A percentile compares a stretch with the other conserved stretches of the same genome.
phyloP scores from a whole-genome alignment of 64 coral and sea anemone species.

The Montipora capricornis region DNA sequence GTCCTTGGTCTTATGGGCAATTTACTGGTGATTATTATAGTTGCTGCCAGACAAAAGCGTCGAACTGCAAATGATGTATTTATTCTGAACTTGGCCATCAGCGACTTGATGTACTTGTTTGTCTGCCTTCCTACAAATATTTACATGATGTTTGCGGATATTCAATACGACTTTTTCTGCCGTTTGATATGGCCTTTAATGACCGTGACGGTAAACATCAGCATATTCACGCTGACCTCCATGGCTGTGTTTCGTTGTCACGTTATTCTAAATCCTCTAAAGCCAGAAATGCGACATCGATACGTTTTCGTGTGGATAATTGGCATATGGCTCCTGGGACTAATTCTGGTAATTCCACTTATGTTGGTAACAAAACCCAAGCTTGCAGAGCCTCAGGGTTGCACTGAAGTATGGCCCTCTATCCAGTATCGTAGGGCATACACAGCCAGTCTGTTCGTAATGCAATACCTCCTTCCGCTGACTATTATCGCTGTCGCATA shows the following conservation, averaged over 20 bases:
- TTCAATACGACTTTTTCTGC: slow-evolving; percentile 63
- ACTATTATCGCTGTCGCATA: slow-evolving; percentile 78
- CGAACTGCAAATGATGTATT: slow-evolving; percentile 82
- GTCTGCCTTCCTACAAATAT: slow-evolving; percentile 76
- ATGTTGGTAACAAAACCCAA: slow-evolving; percentile 57
- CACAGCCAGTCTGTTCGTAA: slow-evolving; percentile 51
- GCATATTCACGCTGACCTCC: slow-evolving; percentile 82
- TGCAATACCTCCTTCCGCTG: slow-evolving; percentile 70
- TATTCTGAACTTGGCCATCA: slow-evolving; percentile 85
- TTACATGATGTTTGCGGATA: slow-evolving; percentile 62
- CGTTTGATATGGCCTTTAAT: slow-evolving; percentile 85
- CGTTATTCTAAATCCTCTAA: slow-evolving; percentile 85
- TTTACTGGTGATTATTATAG: slow-evolving; percentile 69
- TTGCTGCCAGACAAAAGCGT: slow-evolving; percentile 55
- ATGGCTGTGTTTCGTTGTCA: slow-evolving; percentile 84
- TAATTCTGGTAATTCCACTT: slow-evolving; percentile 58
- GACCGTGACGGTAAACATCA: slow-evolving; percentile 80
- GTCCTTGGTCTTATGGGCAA: slow-evolving; percentile 74
- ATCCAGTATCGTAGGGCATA: slow-evolving; percentile 28
- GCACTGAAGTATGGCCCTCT: slow-evolving; percentile 66
- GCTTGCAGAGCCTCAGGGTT: slow-evolving; percentile 50
- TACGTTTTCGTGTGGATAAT: slow-evolving; percentile 67
- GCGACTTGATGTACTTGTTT: slow-evolving; percentile 78
- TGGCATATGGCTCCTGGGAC: slow-evolving; percentile 61
- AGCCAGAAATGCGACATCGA: slow-evolving; percentile 69